Evolutionary conservation across 2,113 vertebrate genomes (phyloP).

Genomic region (Brachyistius frenatus): DNA sequence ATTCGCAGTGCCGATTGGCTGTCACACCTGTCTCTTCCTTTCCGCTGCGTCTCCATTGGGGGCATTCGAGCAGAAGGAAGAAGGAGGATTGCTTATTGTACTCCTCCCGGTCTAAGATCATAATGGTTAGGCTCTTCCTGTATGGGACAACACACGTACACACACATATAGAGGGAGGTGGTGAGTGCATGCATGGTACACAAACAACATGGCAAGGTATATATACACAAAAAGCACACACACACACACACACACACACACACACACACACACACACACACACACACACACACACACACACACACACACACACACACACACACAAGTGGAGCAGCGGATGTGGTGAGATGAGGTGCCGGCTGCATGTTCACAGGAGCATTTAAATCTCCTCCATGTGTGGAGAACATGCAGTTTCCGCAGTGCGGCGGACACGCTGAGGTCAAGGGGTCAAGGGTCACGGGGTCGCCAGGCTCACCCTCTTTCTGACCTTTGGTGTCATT

Average conservation of each 20-base stretch:
- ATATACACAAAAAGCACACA: conserved; percentile 50
- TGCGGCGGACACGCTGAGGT: conserved; percentile 25
- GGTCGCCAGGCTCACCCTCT: conserved; percentile 47
- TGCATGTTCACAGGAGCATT: conserved; percentile 69
- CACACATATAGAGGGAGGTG: conserved; percentile 88
- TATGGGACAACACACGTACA: conserved; percentile 87
- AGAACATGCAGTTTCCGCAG: conserved; percentile 58
- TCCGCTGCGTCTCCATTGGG: conserved; percentile 91
- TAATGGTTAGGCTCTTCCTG: conserved; percentile 99
- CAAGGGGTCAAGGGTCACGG: conserved; percentile 32
- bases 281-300: conserved; percentile 21
- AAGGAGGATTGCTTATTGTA: conserved; percentile 99
- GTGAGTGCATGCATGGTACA: conserved; percentile 84
- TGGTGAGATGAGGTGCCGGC: conserved; percentile 84
- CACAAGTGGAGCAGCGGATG: conserved; percentile 68
- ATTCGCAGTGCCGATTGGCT: conserved; percentile 73
- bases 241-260: conserved; percentile 30
- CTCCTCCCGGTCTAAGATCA: conserved; percentile 98
- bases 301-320: conserved; percentile 29
- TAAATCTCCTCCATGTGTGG: conserved; percentile 28
- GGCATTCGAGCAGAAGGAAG: conserved; percentile 95
- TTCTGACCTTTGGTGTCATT: conserved; percentile 98
- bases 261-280: conserved; percentile 24
- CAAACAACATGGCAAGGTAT: conserved; percentile 72
- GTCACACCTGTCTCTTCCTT: conserved; percentile 98